Evolutionary conservation across 2,113 vertebrate species (phyloP).

Genomic region (Halichoerus grypus): DNA sequence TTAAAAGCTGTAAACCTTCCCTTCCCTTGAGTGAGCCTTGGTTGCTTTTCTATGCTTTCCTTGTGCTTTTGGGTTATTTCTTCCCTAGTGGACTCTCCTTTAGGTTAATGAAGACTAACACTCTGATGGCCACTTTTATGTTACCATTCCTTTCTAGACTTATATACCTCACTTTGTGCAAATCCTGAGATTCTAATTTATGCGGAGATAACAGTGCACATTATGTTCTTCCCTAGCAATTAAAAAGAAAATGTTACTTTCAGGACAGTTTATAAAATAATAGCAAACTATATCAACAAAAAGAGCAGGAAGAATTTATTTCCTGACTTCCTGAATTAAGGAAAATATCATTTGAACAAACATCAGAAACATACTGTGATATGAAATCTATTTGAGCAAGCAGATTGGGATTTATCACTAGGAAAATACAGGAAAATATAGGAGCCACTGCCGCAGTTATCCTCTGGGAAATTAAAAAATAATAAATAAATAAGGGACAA

Average conservation of each 20-base stretch:
- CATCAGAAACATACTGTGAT: background rate
- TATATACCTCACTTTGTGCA: background rate
- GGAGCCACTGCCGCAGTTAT: background rate
- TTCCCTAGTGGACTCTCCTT: background rate
- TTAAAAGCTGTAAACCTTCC: background rate
- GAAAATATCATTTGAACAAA: conserved; percentile 51
- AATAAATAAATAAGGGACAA: conserved; percentile 58
- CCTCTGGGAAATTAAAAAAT: conserved; percentile 52
- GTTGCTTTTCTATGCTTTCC: background rate
- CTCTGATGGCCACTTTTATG: background rate
- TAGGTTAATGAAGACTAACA: background rate
- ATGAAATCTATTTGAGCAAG: conserved; percentile 49
- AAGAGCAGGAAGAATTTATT: background rate
- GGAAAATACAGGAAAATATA: conserved; percentile 62
- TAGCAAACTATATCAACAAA: conserved; percentile 16
- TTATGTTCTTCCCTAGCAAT: background rate
- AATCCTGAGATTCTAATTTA: background rate
- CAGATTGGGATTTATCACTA: conserved; percentile 49
- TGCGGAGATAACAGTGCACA: background rate
- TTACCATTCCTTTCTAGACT: conserved; percentile 11
- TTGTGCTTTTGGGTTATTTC: background rate
- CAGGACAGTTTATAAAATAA: conserved; percentile 44
- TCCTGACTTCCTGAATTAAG: conserved; percentile 41
- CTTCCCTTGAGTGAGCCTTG: background rate
- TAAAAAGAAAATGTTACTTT: conserved; percentile 28